Conservation (phyloP, 2,113 vertebrate species). For the Syngnathus scovelli region DNA sequence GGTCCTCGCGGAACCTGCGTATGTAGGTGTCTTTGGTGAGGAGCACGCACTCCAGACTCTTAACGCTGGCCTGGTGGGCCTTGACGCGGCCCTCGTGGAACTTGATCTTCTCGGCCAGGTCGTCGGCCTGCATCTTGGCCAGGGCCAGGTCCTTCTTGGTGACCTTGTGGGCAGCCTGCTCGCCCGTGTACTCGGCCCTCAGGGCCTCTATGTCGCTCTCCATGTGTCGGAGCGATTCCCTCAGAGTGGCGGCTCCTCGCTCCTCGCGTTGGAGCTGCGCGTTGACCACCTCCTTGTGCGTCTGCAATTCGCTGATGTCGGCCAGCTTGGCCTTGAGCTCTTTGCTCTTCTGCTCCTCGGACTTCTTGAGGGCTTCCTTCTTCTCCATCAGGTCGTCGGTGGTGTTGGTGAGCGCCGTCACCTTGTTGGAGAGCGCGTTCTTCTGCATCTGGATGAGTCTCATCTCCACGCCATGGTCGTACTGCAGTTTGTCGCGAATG, state of each 20-base stretch:
- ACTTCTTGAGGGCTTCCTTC: conserved; percentile 6
- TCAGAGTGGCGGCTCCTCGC: background rate
- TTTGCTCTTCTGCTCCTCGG: conserved; percentile 4
- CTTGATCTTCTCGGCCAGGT: conserved; percentile 8
- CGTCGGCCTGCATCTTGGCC: conserved; percentile 1
- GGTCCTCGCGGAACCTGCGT: conserved; percentile 4
- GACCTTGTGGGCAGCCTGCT: conserved; percentile 7
- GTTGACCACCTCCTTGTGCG: conserved; percentile 1
- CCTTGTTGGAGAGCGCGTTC: conserved; percentile 8
- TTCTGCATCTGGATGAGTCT: conserved; percentile 10
- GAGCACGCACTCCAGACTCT: conserved; percentile 1
- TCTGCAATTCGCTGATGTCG: conserved; percentile 3
- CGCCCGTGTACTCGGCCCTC: background rate
- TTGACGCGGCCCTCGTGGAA: conserved; percentile 9
- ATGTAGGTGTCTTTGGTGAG: conserved; percentile 8
- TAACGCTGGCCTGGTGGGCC: conserved; percentile 7
- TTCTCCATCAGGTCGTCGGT: conserved; percentile 6
- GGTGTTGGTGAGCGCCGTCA: conserved; percentile 9
- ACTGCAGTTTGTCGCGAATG: conserved; percentile 3
- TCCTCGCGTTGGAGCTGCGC: conserved; percentile 5
- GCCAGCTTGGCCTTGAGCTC: conserved; percentile 1
- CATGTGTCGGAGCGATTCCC: background rate
- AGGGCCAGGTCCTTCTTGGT: conserved; percentile 6
- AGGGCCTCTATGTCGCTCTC: conserved; percentile 3
- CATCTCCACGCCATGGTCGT: conserved; percentile 7